phyloP scores from a whole-genome alignment of 2,888 invertebrate genomes.

The Sabatieria punctata region DNA sequence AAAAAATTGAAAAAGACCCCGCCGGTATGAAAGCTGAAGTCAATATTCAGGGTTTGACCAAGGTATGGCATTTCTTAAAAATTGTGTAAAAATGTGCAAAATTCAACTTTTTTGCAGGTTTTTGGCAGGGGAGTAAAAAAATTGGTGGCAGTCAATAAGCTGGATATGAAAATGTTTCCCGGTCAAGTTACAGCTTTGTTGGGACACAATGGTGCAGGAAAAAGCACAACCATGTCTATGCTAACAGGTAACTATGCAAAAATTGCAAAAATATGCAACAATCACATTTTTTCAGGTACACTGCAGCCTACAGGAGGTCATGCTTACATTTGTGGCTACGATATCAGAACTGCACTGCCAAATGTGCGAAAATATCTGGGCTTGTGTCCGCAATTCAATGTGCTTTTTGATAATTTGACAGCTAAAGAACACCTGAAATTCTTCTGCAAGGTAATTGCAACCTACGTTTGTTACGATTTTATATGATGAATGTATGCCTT shows the following conservation, averaged over 20 bases:
- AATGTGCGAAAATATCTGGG: conserved; percentile 45
- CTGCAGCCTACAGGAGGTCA: conserved; percentile 54
- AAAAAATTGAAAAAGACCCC: no score
- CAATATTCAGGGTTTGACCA: no score
- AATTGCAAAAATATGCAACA: no score
- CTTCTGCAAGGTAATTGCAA: conserved; percentile 53
- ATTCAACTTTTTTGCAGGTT: no score
- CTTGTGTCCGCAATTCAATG: conserved; percentile 71
- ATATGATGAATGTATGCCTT: no score
- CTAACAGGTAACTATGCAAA: conserved; percentile 45
- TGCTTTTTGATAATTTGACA: conserved; percentile 61
- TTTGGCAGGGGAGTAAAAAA: no score
- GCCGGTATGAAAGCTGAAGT: no score
- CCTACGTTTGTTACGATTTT: no score
- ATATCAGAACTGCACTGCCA: conserved; percentile 38
- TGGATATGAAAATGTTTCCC: neutral
- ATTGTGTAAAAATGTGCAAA: no score
- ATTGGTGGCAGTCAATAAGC: neutral
- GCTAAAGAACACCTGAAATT: conserved; percentile 65
- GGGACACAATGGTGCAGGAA: conserved; percentile 75
- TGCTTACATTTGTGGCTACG: conserved; percentile 50
- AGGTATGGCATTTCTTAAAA: no score
- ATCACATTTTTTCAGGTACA: conserved; percentile 47
- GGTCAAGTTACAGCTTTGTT: conserved; percentile 53
- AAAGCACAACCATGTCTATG: conserved; percentile 83